Percentiles rank a stretch among this genome's conserved stretches.
Evolutionary conservation across 2,113 vertebrate genomes (phyloP).

Genomic region (human): DNA sequence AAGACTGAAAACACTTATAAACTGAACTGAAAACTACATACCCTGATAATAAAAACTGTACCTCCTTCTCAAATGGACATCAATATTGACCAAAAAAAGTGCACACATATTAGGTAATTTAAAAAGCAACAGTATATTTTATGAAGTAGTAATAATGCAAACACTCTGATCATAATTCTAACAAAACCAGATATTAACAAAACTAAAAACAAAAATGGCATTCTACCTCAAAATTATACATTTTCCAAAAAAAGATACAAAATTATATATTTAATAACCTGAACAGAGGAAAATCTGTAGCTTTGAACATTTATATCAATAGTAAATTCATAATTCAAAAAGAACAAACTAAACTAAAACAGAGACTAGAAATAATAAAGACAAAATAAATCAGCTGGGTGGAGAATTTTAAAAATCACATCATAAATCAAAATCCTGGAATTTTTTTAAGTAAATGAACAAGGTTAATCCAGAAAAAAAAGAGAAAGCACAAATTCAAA

Average conservation of each 20-base stretch:
- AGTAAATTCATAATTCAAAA: neutral
- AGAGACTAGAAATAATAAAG: neutral
- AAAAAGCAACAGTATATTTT: neutral
- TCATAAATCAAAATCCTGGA: neutral
- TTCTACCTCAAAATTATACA: neutral
- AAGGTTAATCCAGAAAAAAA: neutral
- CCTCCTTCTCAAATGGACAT: neutral
- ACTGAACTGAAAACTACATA: neutral
- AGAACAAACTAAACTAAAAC: neutral
- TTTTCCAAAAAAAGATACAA: slow-evolving; percentile 2
- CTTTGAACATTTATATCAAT: neutral
- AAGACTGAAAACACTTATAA: neutral
- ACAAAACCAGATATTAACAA: neutral
- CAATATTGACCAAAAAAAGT: neutral
- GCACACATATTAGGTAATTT: neutral
- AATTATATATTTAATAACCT: neutral
- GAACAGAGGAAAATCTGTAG: neutral
- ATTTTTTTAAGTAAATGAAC: neutral
- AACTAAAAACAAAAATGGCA: neutral
- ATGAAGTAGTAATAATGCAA: neutral
- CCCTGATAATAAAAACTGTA: neutral
- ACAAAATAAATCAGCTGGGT: neutral
- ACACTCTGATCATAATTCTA: neutral
- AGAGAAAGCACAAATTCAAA: neutral
- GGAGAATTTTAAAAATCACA: neutral